Evolutionary conservation across 2,888 invertebrate species (phyloP), one percentile per base, ranked within the genome.

Genomic region (Pimpla rufipes): DNA sequence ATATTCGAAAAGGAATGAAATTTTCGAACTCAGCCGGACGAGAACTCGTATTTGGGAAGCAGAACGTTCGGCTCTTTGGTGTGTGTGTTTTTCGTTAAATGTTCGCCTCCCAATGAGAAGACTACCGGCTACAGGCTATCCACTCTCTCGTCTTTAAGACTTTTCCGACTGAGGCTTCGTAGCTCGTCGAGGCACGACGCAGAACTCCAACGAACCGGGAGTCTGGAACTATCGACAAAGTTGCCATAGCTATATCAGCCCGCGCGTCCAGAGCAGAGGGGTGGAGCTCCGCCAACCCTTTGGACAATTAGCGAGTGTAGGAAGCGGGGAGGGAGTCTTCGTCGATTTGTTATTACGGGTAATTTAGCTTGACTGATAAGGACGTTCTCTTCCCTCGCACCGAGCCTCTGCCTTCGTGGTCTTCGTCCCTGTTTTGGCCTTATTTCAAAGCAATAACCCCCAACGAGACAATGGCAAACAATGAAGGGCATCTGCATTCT

Each of bases 331-430:
- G 35, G 23, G 21, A 42, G 74, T 55, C 62, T 74, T 70, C 73
- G 84, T 78, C 82, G 75, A 84, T 82, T 82, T 84, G 82, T 84
- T 84, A 84, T 84, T 84, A 77, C 75, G 75, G 84, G 82, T 79
- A 84, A 84, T 82, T 75, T 79, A 82, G 78, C 78, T 78, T 71
- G 59, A 70, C 82, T 79, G 84, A 82, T 82, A 82, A 84, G 82
- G 79, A 78, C 74, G 82, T 75, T 68, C 77, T 75, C 82, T 70
- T 55, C 67, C 68, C 66, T 66, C 50, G 10, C 50, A 23, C 23
- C 21, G 21, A 55, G 23, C 5, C 4, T n/a, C n/a, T 55, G 13
- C 50, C 18, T 71, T 66, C 71, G 10, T 67, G 42, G 67, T 81
- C 81, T 77, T 71, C 59, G 21, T 66, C 45, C 13, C 57, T 57